Conservation (phyloP, 2,888 invertebrate species). For the Morinoia aosen region DNA sequence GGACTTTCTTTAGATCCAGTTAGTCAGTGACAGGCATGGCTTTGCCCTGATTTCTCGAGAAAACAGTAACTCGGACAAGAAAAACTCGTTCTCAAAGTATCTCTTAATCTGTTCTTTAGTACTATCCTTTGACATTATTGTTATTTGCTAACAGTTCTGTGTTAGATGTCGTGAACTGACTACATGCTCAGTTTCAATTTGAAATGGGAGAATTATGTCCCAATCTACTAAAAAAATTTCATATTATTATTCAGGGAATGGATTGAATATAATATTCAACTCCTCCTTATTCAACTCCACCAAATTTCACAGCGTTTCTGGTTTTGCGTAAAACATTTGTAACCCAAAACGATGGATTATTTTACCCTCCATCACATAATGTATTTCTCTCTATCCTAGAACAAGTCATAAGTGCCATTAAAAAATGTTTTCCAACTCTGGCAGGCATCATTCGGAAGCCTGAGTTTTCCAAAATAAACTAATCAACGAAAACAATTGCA, state of each 20-base stretch:
- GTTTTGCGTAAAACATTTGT: background rate
- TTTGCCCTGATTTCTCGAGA: background rate
- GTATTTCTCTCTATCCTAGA: background rate
- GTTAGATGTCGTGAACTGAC: background rate
- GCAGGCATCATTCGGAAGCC: too few species aligned
- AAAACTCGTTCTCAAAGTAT: background rate
- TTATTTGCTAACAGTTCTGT: background rate
- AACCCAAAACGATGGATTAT: background rate
- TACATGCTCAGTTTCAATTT: background rate
- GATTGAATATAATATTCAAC: background rate
- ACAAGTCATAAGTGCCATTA: background rate
- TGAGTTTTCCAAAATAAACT: too few species aligned
- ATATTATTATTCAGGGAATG: background rate
- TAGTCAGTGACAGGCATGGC: background rate
- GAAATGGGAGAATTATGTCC: background rate
- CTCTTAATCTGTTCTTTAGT: background rate
- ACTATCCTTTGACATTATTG: background rate
- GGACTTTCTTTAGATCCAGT: conserved; percentile 17
- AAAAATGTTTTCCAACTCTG: too few species aligned
- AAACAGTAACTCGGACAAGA: background rate
- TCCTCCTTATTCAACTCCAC: background rate
- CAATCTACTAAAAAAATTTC: background rate
- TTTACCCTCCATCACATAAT: background rate
- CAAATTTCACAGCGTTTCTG: background rate
- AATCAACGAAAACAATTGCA: too few species aligned